A percentile compares a stretch with the other conserved stretches of the same genome.
These are phyloP conservation scores for Batillaria attramentaria DNA, from an alignment of 1,140 invertebrate species.

Conservation along the genomic window DNA sequence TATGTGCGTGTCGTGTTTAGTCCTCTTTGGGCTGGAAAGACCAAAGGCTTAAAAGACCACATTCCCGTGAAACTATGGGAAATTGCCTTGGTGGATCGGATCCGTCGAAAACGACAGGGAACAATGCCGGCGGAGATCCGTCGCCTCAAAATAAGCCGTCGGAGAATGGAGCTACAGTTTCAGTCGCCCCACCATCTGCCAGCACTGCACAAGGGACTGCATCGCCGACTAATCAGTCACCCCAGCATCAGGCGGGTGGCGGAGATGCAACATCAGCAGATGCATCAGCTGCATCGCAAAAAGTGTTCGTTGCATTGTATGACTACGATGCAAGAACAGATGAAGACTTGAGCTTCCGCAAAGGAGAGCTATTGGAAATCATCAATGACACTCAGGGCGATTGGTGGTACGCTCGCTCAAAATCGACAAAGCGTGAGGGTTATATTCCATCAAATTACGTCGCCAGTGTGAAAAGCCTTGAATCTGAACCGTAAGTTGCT, in stretches of 20 bases:
- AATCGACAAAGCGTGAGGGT: slow-evolving; percentile 90
- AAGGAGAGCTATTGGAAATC: slow-evolving; percentile 98
- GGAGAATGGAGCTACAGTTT: slow-evolving; percentile 39
- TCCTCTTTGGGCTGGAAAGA: not conserved
- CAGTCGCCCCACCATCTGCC: slow-evolving; percentile 27
- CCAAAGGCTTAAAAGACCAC: not conserved
- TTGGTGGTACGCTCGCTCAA: slow-evolving; percentile 98
- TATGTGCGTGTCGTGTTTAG: slow-evolving; percentile 11
- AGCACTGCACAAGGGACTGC: slow-evolving; percentile 36
- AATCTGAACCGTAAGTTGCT: slow-evolving; percentile 96
- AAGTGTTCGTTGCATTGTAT: slow-evolving; percentile 96
- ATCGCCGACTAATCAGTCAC: slow-evolving; percentile 42
- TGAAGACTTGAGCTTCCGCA: slow-evolving; percentile 98
- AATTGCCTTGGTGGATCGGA: slow-evolving; percentile 49
- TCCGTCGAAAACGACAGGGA: slow-evolving; percentile 28
- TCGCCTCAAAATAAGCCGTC: slow-evolving; percentile 37
- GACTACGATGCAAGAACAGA: slow-evolving; percentile 99
- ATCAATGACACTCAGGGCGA: slow-evolving; percentile 98
- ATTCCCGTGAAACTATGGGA: slow-evolving; percentile 39
- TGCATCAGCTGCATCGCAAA: slow-evolving; percentile 44
- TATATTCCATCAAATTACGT: slow-evolving; percentile 99
- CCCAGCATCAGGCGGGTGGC: slow-evolving; percentile 39
- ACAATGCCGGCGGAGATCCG: slow-evolving; percentile 28
- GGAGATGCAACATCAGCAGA: slow-evolving; percentile 38
- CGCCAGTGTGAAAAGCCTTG: slow-evolving; percentile 98